Percentiles rank a stretch among this genome's conserved stretches.
Conservation (phyloP, 1,140 invertebrate species). For the Atta cephalotes region DNA sequence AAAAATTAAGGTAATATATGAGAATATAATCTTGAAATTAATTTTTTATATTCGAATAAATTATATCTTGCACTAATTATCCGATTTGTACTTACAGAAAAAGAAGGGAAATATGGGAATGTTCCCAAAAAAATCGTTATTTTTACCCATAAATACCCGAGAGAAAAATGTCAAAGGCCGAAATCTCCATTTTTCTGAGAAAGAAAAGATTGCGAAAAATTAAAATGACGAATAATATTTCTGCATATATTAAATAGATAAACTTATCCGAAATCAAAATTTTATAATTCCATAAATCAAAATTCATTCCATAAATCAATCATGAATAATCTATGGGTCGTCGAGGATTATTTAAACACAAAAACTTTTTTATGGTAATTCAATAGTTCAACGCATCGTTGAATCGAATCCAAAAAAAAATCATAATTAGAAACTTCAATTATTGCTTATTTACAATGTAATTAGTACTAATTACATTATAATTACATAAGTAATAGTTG, state of each 20-base stretch:
- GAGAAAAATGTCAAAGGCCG: background rate
- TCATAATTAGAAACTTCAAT: background rate
- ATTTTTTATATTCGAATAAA: background rate
- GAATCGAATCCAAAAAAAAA: background rate
- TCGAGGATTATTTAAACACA: background rate
- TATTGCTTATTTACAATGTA: background rate
- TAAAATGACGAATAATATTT: background rate
- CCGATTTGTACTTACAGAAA: background rate
- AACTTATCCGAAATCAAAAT: background rate
- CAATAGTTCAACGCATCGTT: background rate
- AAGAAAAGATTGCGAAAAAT: background rate
- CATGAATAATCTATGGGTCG: background rate
- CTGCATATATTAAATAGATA: conserved; percentile 2
- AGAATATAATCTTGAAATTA: background rate
- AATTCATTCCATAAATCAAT: background rate
- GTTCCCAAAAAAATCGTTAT: background rate
- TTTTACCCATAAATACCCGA: background rate
- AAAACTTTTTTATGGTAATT: background rate
- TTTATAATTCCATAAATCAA: too few relatives aligned
- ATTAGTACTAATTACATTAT: background rate
- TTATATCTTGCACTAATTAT: background rate
- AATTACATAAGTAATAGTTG: too few relatives aligned
- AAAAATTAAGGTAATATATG: background rate
- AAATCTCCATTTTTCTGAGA: background rate
- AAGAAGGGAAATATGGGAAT: background rate